Conservation (phyloP, 2,888 invertebrate species). For the Pterobdella sp. region DNA sequence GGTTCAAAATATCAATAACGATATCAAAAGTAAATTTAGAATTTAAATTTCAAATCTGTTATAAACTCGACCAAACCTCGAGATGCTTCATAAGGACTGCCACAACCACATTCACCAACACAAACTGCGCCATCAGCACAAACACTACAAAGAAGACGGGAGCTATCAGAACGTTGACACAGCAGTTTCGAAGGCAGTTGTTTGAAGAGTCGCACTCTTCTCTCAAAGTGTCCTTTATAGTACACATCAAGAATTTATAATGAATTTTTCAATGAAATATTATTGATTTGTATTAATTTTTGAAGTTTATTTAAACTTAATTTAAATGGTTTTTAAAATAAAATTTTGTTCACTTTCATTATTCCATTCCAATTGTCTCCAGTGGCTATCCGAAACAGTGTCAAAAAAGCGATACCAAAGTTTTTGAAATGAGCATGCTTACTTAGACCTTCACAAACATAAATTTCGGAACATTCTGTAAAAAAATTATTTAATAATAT, state of each 20-base stretch:
- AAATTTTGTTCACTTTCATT: slow-evolving; percentile 68
- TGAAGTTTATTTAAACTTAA: not conserved
- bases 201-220: slow-evolving; percentile 77
- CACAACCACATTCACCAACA: slow-evolving; percentile 97
- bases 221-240: slow-evolving; percentile 67
- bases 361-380: slow-evolving; percentile 99
- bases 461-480: slow-evolving; percentile 78
- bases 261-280: not conserved
- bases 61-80: too few relatives aligned
- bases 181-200: slow-evolving; percentile 92
- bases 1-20: too few relatives aligned
- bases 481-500: too few relatives aligned
- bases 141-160: slow-evolving; percentile 99
- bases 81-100: slow-evolving; percentile 99
- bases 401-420: slow-evolving; percentile 94
- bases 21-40: too few relatives aligned
- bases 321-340: too few relatives aligned
- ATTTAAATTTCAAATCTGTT: too few relatives aligned
- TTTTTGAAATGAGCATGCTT: slow-evolving; percentile 98
- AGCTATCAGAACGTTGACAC: slow-evolving; percentile 90
- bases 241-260: not conserved
- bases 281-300: not conserved
- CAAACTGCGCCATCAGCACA: slow-evolving; percentile 98
- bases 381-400: slow-evolving; percentile 94
- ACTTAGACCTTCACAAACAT: slow-evolving; percentile 89